Evolutionary conservation across 2,113 vertebrate species (phyloP).

Genomic region (Narcine bancroftii): DNA sequence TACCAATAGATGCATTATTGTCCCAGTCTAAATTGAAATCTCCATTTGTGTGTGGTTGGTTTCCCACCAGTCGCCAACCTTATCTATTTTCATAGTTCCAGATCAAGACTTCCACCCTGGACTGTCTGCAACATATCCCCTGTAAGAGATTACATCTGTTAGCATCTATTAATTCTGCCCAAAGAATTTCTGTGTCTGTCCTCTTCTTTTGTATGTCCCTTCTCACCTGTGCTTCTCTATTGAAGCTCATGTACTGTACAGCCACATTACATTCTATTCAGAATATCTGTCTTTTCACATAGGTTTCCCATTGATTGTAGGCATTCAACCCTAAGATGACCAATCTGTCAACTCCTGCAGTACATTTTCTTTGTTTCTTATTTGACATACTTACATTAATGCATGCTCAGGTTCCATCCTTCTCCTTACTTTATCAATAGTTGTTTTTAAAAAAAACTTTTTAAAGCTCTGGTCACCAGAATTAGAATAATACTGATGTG

Average conservation of each 20-base stretch:
- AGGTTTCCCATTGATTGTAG: not conserved
- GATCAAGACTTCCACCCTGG: not conserved
- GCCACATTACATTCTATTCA: not conserved
- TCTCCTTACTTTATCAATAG: not conserved
- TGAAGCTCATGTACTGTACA: not conserved
- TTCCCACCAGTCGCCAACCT: not conserved
- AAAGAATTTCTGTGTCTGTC: not conserved
- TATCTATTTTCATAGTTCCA: not conserved
- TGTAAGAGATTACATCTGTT: not conserved
- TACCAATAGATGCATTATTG: not conserved
- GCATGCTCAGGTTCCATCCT: not conserved
- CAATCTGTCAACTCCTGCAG: not conserved
- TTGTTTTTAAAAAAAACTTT: too few species aligned
- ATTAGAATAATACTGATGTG: not conserved
- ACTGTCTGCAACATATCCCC: not conserved
- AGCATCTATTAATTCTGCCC: not conserved
- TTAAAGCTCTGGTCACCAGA: not conserved
- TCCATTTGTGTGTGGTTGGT: not conserved
- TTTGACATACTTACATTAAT: not conserved
- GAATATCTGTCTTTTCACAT: not conserved
- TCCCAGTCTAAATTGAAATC: not conserved
- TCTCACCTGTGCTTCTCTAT: not conserved
- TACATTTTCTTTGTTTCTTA: not conserved
- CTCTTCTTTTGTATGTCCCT: constrained; percentile 10
- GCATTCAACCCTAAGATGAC: not conserved